Conservation (phyloP, 37 sponge, comb jelly and placozoan genomes). For the Halisarca cf. caerulea region DNA sequence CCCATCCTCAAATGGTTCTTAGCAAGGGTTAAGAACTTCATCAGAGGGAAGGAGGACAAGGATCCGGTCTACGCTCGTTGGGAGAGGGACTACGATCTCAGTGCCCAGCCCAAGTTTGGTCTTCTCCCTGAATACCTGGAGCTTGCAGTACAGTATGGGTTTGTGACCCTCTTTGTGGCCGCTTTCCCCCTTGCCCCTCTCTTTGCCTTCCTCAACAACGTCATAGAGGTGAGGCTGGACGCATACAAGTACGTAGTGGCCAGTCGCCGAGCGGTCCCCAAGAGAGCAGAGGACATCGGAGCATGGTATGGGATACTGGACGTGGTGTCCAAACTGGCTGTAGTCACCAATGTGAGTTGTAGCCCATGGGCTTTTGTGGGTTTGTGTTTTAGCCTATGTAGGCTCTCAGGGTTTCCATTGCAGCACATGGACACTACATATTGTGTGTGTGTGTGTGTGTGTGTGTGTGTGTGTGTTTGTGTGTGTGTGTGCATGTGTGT, state of each 20-base stretch:
- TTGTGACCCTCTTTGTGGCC: slow-evolving; percentile 86
- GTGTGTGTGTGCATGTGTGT: too few species aligned
- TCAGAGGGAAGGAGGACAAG: not conserved
- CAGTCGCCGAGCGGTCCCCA: slow-evolving; percentile 62
- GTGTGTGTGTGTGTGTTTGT: too few species aligned
- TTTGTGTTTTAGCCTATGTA: too few species aligned
- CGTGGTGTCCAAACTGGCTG: slow-evolving; percentile 67
- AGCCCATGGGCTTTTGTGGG: not conserved
- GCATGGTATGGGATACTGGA: slow-evolving; percentile 84
- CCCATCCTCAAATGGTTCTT: slow-evolving; percentile 34
- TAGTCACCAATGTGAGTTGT: slow-evolving; percentile 75
- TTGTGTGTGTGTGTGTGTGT: too few species aligned
- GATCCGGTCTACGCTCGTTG: slow-evolving; percentile 56
- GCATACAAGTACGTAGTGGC: slow-evolving; percentile 71
- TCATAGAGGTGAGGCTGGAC: slow-evolving; percentile 78
- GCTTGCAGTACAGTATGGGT: slow-evolving; percentile 84
- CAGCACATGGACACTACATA: too few species aligned
- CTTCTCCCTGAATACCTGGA: slow-evolving; percentile 83
- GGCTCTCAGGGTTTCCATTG: too few species aligned
- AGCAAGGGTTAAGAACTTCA: not conserved
- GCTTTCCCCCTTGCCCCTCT: slow-evolving; percentile 88
- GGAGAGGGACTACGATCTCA: slow-evolving; percentile 75
- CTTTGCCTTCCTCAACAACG: slow-evolving; percentile 85
- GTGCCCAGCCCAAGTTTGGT: slow-evolving; percentile 40
- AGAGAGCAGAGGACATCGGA: slow-evolving; percentile 86